phyloP scores from a whole-genome alignment of 1,140 invertebrate species.

The Ridgeia piscesae region DNA sequence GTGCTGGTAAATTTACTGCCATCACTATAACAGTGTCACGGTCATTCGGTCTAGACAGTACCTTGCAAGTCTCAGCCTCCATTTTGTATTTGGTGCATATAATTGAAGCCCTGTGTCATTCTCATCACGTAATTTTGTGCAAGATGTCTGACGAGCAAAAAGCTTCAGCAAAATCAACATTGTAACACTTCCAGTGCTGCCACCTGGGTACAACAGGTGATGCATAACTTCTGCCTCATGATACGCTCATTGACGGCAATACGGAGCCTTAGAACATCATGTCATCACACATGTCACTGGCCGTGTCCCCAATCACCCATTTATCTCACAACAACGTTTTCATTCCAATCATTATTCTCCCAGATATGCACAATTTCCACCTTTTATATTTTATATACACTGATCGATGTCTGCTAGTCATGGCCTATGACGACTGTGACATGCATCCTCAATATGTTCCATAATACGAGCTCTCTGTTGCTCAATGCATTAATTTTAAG shows the following conservation, averaged over 20 bases:
- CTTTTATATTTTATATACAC: neutral
- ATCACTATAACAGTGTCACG: neutral
- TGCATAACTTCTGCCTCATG: neutral
- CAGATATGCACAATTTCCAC: neutral
- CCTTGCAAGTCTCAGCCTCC: neutral
- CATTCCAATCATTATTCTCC: neutral
- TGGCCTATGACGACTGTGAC: too few species aligned
- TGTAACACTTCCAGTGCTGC: neutral
- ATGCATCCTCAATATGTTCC: neutral
- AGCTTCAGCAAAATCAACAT: neutral
- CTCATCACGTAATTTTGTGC: neutral
- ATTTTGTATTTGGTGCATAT: neutral
- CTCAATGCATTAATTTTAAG: neutral
- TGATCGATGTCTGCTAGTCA: neutral
- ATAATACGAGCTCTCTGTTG: neutral
- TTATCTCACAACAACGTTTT: neutral
- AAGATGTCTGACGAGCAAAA: neutral
- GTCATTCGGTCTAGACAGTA: neutral
- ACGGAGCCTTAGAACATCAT: neutral
- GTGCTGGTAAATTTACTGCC: neutral
- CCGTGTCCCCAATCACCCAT: neutral
- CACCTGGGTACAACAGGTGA: neutral
- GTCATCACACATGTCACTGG: neutral
- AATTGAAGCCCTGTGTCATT: neutral
- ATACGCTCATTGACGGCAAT: neutral